Evolutionary conservation across 2,113 vertebrate genomes (phyloP).

Genomic region (Tetrao urogallus): DNA sequence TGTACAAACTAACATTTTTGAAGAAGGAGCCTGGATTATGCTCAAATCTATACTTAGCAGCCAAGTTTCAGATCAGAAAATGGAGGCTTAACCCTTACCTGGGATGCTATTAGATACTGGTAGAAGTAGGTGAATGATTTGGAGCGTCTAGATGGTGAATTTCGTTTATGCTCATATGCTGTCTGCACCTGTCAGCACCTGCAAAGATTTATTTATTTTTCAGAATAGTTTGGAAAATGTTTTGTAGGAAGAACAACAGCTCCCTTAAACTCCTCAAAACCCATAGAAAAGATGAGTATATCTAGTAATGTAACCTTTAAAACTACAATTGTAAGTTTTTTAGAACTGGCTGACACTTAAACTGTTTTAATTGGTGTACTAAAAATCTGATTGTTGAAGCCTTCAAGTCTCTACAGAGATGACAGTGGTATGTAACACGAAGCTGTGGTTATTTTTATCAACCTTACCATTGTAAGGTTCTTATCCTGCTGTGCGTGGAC

Average conservation of each 20-base stretch:
- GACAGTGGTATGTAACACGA: too few species aligned
- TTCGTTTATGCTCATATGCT: neutral
- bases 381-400: neutral
- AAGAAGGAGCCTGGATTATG: slow-evolving; percentile 35
- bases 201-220: neutral
- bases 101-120: neutral
- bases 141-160: neutral
- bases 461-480: neutral
- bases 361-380: neutral
- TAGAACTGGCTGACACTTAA: neutral
- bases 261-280: neutral
- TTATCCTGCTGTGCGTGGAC: fast-evolving
- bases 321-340: neutral
- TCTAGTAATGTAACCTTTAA: neutral
- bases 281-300: neutral
- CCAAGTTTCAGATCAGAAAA: slow-evolving; percentile 33
- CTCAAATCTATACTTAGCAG: slow-evolving; percentile 55
- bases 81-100: slow-evolving; percentile 36
- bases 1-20: slow-evolving; percentile 56
- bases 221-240: neutral
- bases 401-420: neutral
- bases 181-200: neutral
- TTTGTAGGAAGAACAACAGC: neutral
- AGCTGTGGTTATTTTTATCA: neutral
- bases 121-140: neutral